Base-by-base conservation (phyloP, 2,113 vertebrate genomes). In the Eira barbara region DNA sequence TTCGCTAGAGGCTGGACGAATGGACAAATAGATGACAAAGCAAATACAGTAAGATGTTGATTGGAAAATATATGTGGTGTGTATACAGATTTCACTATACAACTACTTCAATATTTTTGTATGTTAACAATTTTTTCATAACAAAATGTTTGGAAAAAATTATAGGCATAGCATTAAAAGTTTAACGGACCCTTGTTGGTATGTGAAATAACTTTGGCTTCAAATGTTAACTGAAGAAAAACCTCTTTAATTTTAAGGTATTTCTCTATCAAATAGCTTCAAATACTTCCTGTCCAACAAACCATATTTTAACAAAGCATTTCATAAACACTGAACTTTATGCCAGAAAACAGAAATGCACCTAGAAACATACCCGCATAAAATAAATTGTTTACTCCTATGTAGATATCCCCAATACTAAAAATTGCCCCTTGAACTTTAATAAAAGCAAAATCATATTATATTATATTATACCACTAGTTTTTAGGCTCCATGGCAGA, bases 161-260 rank as follows among this genome's bases (percentile, higher is more conserved):
- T 76, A 93, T 7, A 87, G 49, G 52, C 5, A 79, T 20, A 47
- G 52, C 7, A 92, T 95, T 90, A 81, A 55, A 93, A 80, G 39
- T 78, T 94, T 84, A 95, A 71, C 12, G 96, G 17, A 84, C 6
- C 8, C 23, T 82, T 87, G 17, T 23, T 76, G 34, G 42, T 42
- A 91, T 81, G 1, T 88, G 18, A 81, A 92, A 86, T 67, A 67
- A 87, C 36, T 94, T 85, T 92, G 82, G 1, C 85, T 76, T 96
- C 59, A 97, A 94, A 94, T 59, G 86, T 88, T 65, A 95, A 89
- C 17, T 95, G 15, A 79, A 79, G 47, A 80, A 73, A 95, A 84
- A 82, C 1, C 10, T 92, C 39, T 83, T 86, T 86, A 57, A 93
- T 59, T 2, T 73, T 96, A 92, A 96, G 36, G 86, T 74, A 97